Conservation (phyloP, 2,113 vertebrate species). For the Phalacrocorax pelagicus region DNA sequence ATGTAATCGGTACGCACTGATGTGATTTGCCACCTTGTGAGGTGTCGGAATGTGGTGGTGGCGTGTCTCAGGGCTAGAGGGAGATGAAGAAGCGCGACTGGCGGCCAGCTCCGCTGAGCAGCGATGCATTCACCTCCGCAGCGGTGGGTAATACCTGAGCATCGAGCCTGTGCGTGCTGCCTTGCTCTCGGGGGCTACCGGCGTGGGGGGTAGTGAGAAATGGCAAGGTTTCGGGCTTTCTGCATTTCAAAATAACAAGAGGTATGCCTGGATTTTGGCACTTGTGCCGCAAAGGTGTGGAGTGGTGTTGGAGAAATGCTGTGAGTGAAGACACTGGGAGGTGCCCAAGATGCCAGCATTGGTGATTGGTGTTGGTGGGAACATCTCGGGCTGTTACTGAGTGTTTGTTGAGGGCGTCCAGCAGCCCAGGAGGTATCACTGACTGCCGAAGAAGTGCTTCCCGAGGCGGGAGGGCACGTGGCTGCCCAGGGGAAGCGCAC, state of each 20-base stretch:
- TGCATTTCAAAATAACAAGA: not conserved
- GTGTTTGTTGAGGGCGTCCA: not conserved
- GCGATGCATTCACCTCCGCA: fast-evolving
- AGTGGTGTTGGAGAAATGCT: not conserved
- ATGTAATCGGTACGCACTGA: not conserved
- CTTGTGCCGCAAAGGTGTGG: not conserved
- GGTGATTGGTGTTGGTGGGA: not conserved
- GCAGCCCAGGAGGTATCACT: not conserved
- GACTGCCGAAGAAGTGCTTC: not conserved
- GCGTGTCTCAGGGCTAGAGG: not conserved
- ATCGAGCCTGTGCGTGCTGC: fast-evolving
- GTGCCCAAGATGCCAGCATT: not conserved
- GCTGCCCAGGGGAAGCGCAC: fast-evolving
- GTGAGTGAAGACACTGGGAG: no score
- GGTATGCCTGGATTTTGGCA: not conserved
- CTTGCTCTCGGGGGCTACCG: no score
- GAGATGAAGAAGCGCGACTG: not conserved
- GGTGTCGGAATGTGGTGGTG: not conserved
- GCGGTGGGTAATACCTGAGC: not conserved
- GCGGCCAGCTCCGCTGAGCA: not conserved
- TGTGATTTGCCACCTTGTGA: not conserved
- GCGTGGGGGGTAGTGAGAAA: not conserved
- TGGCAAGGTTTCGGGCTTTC: not conserved
- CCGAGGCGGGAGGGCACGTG: not conserved
- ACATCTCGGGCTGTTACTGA: not conserved